phyloP scores from a whole-genome alignment of 2,113 vertebrate species.

The cattle (Bos taurus) region ARS-UCD2.0 NC_037331.1:33912501-33913000 shows the following conservation, averaged over 20 bases:
- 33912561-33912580: not conserved
- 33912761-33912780: not conserved
- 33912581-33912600: not conserved
- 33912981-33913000: not conserved
- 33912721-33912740: not conserved
- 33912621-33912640: not conserved
- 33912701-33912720: not conserved
- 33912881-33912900: not conserved
- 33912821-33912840: not conserved
- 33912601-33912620: not conserved
- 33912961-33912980: not conserved
- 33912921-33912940: not conserved
- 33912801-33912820: not conserved
- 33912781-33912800: not conserved
- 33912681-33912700: not conserved
- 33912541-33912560: not conserved
- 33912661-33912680: not conserved
- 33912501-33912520: not conserved
- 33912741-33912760: not conserved
- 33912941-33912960: not conserved
- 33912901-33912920: not conserved
- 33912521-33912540: not conserved
- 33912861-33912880: not conserved
- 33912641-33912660: not conserved
- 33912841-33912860: not conserved